Conservation (phyloP, 2,113 vertebrate species). For the Panthera leo region DNA sequence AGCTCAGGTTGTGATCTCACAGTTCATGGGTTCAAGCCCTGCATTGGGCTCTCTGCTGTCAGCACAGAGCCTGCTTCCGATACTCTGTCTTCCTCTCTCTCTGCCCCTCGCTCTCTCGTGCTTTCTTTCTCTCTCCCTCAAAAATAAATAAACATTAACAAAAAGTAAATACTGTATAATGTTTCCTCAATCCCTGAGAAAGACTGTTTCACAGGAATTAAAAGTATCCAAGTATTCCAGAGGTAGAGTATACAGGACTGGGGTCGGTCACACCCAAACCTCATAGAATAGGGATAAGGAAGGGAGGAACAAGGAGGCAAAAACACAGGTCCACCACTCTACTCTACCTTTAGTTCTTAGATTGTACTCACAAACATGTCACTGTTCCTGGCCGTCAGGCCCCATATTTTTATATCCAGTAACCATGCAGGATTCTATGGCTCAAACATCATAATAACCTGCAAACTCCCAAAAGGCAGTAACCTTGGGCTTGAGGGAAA, state of each 20-base stretch:
- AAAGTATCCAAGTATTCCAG: background rate
- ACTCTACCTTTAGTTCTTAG: background rate
- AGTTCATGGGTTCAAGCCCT: too few species aligned
- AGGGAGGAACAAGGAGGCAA: background rate
- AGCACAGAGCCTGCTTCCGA: too few species aligned
- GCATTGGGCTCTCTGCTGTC: too few species aligned
- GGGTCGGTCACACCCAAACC: background rate
- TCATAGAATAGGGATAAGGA: background rate
- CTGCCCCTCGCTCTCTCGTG: too few species aligned
- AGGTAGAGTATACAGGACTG: background rate
- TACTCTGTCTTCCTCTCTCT: too few species aligned
- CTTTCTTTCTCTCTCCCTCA: too few species aligned
- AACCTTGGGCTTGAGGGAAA: background rate
- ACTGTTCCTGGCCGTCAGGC: background rate
- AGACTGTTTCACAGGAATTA: background rate
- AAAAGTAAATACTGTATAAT: background rate
- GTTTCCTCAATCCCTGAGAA: background rate
- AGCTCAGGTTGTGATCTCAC: too few species aligned
- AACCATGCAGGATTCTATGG: background rate
- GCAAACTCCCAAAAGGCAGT: background rate
- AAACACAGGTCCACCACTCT: background rate
- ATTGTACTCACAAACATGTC: background rate
- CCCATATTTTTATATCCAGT: background rate
- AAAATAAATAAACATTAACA: too few species aligned
- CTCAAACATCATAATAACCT: background rate